A percentile compares a stretch with the other conserved stretches of the same genome.
Evolutionary conservation across 1,140 invertebrate species (phyloP).

Genomic region (Solenopsis invicta): DNA sequence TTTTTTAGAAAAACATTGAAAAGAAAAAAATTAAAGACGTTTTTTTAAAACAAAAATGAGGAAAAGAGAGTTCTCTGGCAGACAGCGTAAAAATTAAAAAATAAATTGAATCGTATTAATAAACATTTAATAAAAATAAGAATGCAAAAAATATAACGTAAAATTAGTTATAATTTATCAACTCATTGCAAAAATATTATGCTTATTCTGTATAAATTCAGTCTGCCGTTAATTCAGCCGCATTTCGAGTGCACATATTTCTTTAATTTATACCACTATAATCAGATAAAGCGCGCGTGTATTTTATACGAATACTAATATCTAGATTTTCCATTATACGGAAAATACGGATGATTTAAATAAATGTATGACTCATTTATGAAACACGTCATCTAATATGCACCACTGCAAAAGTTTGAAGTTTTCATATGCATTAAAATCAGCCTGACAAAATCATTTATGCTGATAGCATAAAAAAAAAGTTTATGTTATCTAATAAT

Average conservation of each 20-base stretch:
- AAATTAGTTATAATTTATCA: neutral
- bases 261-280: conserved; percentile 24
- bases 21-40: neutral
- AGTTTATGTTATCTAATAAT: neutral
- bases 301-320: neutral
- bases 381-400: neutral
- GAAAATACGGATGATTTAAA: conserved; percentile 7
- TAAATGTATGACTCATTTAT: conserved; percentile 13
- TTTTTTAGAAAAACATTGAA: neutral
- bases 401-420: neutral
- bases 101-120: neutral
- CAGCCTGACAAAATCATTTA: neutral
- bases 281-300: neutral
- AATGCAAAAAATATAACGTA: neutral
- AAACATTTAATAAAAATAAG: neutral
- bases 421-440: conserved; percentile 20
- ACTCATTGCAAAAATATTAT: neutral
- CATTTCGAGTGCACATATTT: neutral
- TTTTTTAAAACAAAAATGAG: neutral
- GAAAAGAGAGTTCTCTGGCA: neutral
- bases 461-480: neutral
- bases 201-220: neutral
- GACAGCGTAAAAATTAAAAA: neutral
- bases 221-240: neutral
- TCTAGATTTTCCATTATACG: conserved; percentile 5